These are phyloP conservation scores for Ceuthmochares aereus DNA, from an alignment of 2,113 vertebrate species.

Conservation along the genomic window DNA sequence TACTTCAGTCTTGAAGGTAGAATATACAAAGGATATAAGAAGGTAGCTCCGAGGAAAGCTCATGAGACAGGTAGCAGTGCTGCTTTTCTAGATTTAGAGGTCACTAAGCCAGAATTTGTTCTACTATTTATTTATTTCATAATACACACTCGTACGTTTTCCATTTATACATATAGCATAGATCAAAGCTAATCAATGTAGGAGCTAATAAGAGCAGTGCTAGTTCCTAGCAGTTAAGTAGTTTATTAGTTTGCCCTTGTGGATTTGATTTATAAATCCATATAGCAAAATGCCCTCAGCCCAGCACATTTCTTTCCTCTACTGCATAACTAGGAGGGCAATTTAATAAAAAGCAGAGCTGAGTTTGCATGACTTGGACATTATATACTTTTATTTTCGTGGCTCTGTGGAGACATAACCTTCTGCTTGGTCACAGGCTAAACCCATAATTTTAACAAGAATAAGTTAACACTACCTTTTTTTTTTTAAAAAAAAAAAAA, in stretches of 20 bases:
- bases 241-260: constrained; percentile 57
- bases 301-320: constrained; percentile 57
- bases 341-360: constrained; percentile 65
- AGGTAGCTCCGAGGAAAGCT: not conserved
- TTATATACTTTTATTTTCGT: constrained; percentile 46
- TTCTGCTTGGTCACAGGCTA: constrained; percentile 22
- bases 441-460: not conserved
- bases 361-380: constrained; percentile 63
- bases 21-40: not conserved
- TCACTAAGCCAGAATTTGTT: not conserved
- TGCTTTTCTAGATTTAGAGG: constrained; percentile 21
- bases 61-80: not conserved
- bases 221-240: constrained; percentile 42
- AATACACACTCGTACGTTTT: not conserved
- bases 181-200: constrained; percentile 58
- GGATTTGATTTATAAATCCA: constrained; percentile 65
- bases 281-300: constrained; percentile 53
- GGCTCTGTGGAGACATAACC: constrained; percentile 40
- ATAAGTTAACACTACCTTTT: not conserved
- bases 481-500: no score
- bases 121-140: constrained; percentile 22
- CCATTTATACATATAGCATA: constrained; percentile 13
- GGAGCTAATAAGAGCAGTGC: constrained; percentile 24
- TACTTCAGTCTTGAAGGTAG: not conserved
- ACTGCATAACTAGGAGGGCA: constrained; percentile 44